phyloP scores from a whole-genome alignment of 2,797 vertebrate genomes.

The Rhodeus uyekii region DNA sequence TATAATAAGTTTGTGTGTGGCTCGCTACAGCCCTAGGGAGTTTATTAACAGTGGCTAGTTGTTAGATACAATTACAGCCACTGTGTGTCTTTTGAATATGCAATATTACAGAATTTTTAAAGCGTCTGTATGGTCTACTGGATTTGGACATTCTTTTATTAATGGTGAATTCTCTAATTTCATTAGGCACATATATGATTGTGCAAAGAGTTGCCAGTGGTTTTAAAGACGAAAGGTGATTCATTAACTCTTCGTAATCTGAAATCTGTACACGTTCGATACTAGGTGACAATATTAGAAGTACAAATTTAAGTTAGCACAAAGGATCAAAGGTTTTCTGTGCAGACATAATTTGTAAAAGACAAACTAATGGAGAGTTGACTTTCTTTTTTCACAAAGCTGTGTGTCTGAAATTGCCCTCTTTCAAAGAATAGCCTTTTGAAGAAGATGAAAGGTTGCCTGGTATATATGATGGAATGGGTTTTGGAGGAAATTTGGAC shows the following conservation, averaged over 20 bases:
- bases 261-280: constrained; percentile 1
- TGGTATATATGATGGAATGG: constrained; percentile 39
- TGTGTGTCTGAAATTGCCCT: constrained; percentile 27
- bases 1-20: constrained; percentile 1
- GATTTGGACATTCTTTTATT: neutral
- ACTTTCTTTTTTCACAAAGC: constrained; percentile 33
- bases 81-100: constrained; percentile 20
- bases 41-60: constrained; percentile 25
- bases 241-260: neutral
- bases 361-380: constrained; percentile 49
- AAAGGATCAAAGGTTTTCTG: constrained; percentile 42
- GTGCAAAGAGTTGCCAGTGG: neutral
- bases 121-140: neutral
- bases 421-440: constrained; percentile 42
- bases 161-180: neutral
- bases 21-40: constrained; percentile 14
- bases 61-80: neutral
- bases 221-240: neutral
- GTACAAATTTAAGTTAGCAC: constrained; percentile 1
- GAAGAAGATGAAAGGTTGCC: constrained; percentile 54
- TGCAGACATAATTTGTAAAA: constrained; percentile 40
- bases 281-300: constrained; percentile 16
- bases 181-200: neutral
- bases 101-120: neutral
- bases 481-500: constrained; percentile 37